phyloP scores from a whole-genome alignment of 2,888 invertebrate species.

The Drosophila robusta region DNA sequence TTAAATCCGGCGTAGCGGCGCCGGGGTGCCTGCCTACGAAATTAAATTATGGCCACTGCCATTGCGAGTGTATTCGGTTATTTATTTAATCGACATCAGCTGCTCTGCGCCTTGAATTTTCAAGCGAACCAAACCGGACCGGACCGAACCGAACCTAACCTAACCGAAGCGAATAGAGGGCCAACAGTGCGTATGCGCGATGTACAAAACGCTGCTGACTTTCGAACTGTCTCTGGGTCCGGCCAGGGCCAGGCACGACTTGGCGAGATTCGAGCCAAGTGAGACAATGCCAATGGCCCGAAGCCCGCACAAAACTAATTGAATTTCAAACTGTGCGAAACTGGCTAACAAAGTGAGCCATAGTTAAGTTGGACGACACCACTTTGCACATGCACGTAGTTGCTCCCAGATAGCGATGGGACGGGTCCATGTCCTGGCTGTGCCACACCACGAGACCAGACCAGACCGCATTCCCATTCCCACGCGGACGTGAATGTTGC shows the following conservation, averaged over 20 bases:
- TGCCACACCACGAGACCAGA: not conserved
- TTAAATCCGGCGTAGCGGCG: slow-evolving; percentile 62
- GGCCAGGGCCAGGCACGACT: slow-evolving; percentile 19
- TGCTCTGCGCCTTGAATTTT: slow-evolving; percentile 58
- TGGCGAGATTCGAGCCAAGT: slow-evolving; percentile 6
- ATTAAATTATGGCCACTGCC: slow-evolving; percentile 67
- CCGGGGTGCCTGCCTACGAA: slow-evolving; percentile 35
- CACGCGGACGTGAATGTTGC: slow-evolving; percentile 9
- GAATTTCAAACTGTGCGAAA: slow-evolving; percentile 76
- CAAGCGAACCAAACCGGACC: slow-evolving; percentile 25
- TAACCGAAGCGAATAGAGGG: not conserved
- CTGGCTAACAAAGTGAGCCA: slow-evolving; percentile 75
- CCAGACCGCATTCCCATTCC: not conserved
- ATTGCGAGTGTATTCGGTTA: slow-evolving; percentile 51
- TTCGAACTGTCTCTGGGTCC: slow-evolving; percentile 33
- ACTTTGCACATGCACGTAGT: slow-evolving; percentile 51
- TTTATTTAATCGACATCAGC: slow-evolving; percentile 75
- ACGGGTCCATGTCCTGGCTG: not conserved
- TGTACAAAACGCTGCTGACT: slow-evolving; percentile 30
- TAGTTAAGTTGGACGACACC: slow-evolving; percentile 58
- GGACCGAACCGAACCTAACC: not conserved
- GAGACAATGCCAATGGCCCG: slow-evolving; percentile 49
- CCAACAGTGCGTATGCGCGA: slow-evolving; percentile 55
- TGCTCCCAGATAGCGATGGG: slow-evolving; percentile 11
- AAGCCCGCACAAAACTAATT: slow-evolving; percentile 75